These are phyloP conservation scores for Paraescarpia echinospica DNA, from an alignment of 1,140 invertebrate genomes.

Conservation along the genomic window DNA sequence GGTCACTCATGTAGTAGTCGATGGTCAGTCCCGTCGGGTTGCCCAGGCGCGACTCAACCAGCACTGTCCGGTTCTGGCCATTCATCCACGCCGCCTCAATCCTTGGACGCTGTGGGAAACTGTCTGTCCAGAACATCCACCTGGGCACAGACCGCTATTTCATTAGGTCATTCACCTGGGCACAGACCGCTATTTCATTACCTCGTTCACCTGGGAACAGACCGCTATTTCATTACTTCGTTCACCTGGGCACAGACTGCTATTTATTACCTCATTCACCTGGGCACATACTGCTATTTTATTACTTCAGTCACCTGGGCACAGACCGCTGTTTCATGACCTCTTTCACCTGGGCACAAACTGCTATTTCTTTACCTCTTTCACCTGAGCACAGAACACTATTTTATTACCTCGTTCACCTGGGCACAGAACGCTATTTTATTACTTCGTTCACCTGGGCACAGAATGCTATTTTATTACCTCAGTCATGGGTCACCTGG, in stretches of 20 bases:
- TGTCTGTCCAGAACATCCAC: slow-evolving; percentile 86
- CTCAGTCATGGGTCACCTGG: too few relatives aligned
- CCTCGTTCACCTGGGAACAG: slow-evolving; percentile 14
- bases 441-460: too few relatives aligned
- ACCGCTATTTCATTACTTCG: slow-evolving; percentile 11
- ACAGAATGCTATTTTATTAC: too few relatives aligned
- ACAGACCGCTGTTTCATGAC: too few relatives aligned
- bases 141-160: slow-evolving; percentile 60
- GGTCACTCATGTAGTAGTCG: slow-evolving; percentile 80
- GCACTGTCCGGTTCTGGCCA: slow-evolving; percentile 77
- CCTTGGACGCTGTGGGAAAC: slow-evolving; percentile 73
- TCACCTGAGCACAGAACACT: too few relatives aligned
- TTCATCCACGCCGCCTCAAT: slow-evolving; percentile 84
- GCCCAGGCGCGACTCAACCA: slow-evolving; percentile 78
- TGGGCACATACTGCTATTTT: too few relatives aligned
- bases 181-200: background rate
- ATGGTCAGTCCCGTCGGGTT: slow-evolving; percentile 86
- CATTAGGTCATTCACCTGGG: background rate
- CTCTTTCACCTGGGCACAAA: too few relatives aligned
- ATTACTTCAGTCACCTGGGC: too few relatives aligned
- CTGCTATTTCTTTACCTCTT: too few relatives aligned
- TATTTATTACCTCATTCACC: too few relatives aligned
- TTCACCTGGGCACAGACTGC: background rate
- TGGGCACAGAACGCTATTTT: too few relatives aligned
- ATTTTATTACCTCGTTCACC: too few relatives aligned